phyloP scores from a whole-genome alignment of 2,113 vertebrate genomes.

The Melanerpes aurifrons region DNA sequence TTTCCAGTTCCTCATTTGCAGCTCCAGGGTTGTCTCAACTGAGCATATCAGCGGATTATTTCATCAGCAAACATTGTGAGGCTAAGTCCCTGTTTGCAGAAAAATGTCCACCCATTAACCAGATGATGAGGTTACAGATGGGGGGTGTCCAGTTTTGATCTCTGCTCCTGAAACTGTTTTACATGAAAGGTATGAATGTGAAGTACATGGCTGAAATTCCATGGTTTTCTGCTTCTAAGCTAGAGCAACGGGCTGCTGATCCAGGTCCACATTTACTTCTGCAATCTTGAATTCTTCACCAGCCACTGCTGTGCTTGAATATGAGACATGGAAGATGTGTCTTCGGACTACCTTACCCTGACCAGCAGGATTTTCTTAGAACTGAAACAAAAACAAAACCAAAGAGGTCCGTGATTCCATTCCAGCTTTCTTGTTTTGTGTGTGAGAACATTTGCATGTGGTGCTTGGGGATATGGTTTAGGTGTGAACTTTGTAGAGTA shows the following conservation, averaged over 20 bases:
- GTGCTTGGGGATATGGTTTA: too few relatives aligned
- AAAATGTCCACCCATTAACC: background rate
- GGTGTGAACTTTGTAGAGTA: too few relatives aligned
- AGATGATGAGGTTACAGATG: background rate
- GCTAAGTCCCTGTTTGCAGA: background rate
- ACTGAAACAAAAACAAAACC: too few relatives aligned
- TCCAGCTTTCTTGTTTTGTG: too few relatives aligned
- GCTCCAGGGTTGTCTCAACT: background rate
- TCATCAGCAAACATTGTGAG: background rate
- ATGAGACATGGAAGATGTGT: too few relatives aligned
- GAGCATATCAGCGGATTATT: background rate
- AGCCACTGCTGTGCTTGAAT: background rate
- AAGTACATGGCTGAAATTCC: accelerated
- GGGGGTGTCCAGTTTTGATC: background rate
- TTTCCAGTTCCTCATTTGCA: background rate
- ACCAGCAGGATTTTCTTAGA: too few relatives aligned
- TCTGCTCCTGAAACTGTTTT: background rate
- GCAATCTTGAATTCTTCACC: background rate
- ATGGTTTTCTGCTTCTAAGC: background rate
- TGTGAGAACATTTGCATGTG: too few relatives aligned
- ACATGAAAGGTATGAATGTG: accelerated
- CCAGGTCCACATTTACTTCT: background rate
- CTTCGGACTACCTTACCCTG: too few relatives aligned
- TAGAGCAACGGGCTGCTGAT: background rate
- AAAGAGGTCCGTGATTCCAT: too few relatives aligned